A percentile compares a stretch with the other conserved stretches of the same genome.
These are phyloP conservation scores for Spisula solida DNA, from an alignment of 2,888 invertebrate species.

Conservation along the genomic window DNA sequence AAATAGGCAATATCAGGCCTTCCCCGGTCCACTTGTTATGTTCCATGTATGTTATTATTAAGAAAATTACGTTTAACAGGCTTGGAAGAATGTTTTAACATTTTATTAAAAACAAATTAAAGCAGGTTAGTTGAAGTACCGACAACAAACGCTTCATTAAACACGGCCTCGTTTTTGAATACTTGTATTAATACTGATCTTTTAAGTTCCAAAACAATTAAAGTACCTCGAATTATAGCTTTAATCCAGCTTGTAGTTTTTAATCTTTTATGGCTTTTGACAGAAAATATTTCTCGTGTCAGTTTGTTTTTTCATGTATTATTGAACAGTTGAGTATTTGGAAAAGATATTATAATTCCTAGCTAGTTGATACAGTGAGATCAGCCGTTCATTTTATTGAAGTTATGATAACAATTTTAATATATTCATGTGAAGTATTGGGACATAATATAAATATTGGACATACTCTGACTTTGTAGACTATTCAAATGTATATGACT, in stretches of 20 bases:
- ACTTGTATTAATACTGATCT: conserved; percentile 12
- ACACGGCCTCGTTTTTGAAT: not conserved
- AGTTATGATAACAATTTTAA: not conserved
- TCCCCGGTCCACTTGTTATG: not conserved
- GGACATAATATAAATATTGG: conserved; percentile 31
- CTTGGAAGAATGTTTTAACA: too few species aligned
- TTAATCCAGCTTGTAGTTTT: conserved; percentile 17
- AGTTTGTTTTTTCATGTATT: conserved; percentile 34
- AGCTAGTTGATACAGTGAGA: not conserved
- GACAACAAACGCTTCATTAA: too few species aligned
- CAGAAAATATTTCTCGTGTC: conserved; percentile 29
- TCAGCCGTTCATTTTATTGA: not conserved
- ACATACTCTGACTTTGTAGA: conserved; percentile 27
- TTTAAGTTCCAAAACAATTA: conserved; percentile 15
- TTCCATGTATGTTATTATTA: not conserved
- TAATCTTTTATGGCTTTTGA: conserved; percentile 12
- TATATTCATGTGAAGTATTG: not conserved
- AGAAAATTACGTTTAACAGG: too few species aligned
- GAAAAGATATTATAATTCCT: conserved; percentile 23
- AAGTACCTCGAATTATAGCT: conserved; percentile 20
- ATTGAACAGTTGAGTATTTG: conserved; percentile 21
- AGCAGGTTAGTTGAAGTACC: too few species aligned
- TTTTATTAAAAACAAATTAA: too few species aligned
- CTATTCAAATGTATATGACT: conserved; percentile 35
- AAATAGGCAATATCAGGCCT: too few species aligned